These are phyloP conservation scores for Morelia viridis DNA, from an alignment of 2,797 vertebrate species.

Conservation along the genomic window DNA sequence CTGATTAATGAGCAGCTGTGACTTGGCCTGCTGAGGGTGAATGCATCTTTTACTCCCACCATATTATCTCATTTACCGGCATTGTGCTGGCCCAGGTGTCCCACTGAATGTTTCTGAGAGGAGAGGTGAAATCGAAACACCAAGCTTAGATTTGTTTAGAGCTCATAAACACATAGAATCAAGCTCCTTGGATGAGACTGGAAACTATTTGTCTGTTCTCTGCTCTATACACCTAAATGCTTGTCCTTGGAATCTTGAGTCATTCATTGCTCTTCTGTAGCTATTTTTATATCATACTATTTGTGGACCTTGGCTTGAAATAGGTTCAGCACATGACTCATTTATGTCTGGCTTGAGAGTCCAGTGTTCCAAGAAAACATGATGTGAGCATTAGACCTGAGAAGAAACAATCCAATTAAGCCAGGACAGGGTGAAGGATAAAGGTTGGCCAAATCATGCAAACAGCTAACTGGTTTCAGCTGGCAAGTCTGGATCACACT, in stretches of 20 bases:
- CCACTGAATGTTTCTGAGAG: neutral
- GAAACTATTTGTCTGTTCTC: neutral
- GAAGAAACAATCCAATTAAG: slow-evolving; percentile 13
- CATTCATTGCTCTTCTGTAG: neutral
- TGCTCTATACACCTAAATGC: neutral
- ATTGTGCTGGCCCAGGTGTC: neutral
- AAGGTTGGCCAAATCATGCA: neutral
- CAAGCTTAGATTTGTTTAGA: neutral
- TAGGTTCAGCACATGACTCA: neutral
- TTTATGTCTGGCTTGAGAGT: neutral
- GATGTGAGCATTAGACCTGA: neutral
- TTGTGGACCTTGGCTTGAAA: neutral
- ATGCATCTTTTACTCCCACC: slow-evolving; percentile 12
- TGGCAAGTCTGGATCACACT: neutral
- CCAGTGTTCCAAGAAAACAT: slow-evolving; percentile 1
- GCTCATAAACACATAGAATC: neutral
- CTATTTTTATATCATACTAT: neutral
- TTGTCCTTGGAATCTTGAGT: neutral
- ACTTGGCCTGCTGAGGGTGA: neutral
- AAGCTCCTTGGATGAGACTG: neutral
- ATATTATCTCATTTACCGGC: slow-evolving; percentile 12
- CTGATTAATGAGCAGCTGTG: slow-evolving; percentile 17
- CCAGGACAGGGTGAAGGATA: neutral
- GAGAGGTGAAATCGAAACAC: neutral
- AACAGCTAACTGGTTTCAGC: neutral